Percentiles rank a stretch among this genome's conserved stretches.
Conservation (phyloP, 1,140 invertebrate genomes). For the Listronotus oregonensis region DNA sequence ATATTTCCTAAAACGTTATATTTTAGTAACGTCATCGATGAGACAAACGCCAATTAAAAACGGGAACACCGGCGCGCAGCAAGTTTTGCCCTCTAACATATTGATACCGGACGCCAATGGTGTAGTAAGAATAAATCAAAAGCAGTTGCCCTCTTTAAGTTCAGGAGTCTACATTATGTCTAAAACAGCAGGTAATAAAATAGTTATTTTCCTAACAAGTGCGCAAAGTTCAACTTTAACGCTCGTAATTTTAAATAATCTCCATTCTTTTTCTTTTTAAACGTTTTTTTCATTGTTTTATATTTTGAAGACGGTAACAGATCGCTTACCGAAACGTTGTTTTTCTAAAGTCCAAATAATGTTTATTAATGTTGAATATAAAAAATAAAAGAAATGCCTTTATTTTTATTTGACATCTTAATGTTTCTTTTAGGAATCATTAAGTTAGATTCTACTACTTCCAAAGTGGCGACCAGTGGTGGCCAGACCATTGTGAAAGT, state of each 20-base stretch:
- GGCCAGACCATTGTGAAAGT: constrained; percentile 53
- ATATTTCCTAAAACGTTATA: too few species aligned
- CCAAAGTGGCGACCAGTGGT: constrained; percentile 47
- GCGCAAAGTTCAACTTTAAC: too few species aligned
- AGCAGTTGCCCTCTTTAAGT: constrained; percentile 71
- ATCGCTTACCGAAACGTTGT: too few species aligned
- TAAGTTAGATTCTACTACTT: constrained; percentile 54
- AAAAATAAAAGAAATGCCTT: too few species aligned
- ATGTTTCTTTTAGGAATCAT: constrained; percentile 40
- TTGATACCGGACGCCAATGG: constrained; percentile 67
- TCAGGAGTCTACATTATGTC: constrained; percentile 75
- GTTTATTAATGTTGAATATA: too few species aligned
- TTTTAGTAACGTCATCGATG: constrained; percentile 13
- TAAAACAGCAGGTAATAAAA: constrained; percentile 63
- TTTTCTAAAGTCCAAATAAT: too few species aligned
- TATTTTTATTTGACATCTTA: too few species aligned
- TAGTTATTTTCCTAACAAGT: too few species aligned
- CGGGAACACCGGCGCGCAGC: constrained; percentile 26
- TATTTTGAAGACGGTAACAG: too few species aligned
- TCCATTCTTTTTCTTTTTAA: too few species aligned
- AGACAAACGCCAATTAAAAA: constrained; percentile 26
- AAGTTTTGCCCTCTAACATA: constrained; percentile 48
- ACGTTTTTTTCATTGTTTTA: too few species aligned
- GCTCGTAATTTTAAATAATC: too few species aligned
- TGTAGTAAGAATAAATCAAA: constrained; percentile 74